Conservation (phyloP, 2,797 vertebrate species). For the Tenualosa thibaudeaui region DNA sequence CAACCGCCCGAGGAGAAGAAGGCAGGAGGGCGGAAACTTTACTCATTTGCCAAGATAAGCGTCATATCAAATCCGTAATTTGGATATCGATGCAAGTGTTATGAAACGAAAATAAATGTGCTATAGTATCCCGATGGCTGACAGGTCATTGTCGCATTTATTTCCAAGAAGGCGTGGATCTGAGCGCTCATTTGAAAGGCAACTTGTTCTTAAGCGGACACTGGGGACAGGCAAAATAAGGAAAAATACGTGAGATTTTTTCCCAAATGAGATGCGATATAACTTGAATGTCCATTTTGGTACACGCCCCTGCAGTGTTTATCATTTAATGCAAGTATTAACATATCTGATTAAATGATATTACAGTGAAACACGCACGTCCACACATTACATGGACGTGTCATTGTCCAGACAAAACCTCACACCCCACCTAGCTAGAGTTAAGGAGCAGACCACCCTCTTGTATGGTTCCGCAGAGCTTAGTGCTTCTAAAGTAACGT, state of each 20-base stretch:
- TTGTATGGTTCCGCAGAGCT: background rate
- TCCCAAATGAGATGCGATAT: background rate
- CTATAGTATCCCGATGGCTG: background rate
- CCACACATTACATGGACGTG: background rate
- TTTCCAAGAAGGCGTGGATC: background rate
- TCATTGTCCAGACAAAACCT: background rate
- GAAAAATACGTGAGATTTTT: too few relatives aligned
- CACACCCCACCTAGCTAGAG: background rate
- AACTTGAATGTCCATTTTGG: background rate
- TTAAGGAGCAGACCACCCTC: background rate
- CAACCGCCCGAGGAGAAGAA: background rate
- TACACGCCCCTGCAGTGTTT: background rate
- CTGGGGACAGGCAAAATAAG: background rate
- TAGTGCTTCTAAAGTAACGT: background rate
- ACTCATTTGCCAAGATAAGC: background rate
- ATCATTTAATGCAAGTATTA: conserved; percentile 22
- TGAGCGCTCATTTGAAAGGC: background rate
- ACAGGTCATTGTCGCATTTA: background rate
- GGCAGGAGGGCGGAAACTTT: conserved; percentile 13
- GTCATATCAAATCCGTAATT: background rate
- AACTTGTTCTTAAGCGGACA: background rate
- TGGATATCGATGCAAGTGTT: background rate
- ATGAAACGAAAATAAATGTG: background rate
- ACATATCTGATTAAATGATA: background rate
- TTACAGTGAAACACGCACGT: background rate